Evolutionary conservation across 64 coral and sea anemone species (phyloP).

Genomic region (Orbicella faveolata): DNA sequence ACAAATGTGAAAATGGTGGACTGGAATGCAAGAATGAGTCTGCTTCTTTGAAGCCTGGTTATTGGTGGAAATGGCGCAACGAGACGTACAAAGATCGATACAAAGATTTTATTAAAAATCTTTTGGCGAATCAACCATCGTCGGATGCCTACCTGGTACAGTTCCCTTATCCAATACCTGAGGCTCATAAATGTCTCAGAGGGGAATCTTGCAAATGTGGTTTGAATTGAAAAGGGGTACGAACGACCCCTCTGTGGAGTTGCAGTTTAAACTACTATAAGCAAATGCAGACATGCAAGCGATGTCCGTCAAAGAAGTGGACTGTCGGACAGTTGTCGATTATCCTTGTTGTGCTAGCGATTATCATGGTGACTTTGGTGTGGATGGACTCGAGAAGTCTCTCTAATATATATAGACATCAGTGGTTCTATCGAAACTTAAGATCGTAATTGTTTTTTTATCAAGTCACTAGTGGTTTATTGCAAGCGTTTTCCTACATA

Average conservation of each 20-base stretch:
- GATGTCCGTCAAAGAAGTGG: neutral
- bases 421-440: neutral
- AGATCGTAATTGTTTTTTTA: too few relatives aligned
- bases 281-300: neutral
- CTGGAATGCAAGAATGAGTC: neutral
- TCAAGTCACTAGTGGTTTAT: too few relatives aligned
- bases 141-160: neutral
- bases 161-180: neutral
- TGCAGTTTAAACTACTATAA: neutral
- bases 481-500: too few relatives aligned
- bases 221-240: neutral
- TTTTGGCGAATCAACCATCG: neutral
- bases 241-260: neutral
- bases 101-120: neutral
- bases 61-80: too few relatives aligned
- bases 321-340: neutral
- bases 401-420: neutral
- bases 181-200: neutral
- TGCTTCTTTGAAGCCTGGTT: too few relatives aligned
- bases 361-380: neutral
- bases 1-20: neutral
- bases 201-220: neutral
- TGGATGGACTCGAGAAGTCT: neutral
- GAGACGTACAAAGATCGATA: neutral
- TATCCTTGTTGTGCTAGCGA: neutral